Conservation (phyloP, 1,140 invertebrate species). For the Ips nitidus region DNA sequence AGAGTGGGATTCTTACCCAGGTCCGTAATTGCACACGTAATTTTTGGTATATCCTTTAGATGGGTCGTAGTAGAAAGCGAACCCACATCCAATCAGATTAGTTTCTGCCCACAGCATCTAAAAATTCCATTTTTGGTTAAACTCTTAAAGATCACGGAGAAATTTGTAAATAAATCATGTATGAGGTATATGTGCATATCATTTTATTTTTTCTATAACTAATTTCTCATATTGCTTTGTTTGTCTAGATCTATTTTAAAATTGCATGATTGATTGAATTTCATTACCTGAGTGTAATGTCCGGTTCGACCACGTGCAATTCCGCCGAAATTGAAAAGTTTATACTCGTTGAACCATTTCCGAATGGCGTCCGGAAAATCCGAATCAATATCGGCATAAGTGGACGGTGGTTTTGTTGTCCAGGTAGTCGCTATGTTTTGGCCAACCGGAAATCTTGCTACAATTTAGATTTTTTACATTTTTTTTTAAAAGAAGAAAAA, state of each 20-base stretch:
- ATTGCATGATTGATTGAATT: neutral
- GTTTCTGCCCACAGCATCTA: slow-evolving; percentile 81
- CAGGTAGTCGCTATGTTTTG: slow-evolving; percentile 81
- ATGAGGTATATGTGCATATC: too few relatives aligned
- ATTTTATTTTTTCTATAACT: too few relatives aligned
- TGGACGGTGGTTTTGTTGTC: slow-evolving; percentile 67
- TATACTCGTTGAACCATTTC: slow-evolving; percentile 80
- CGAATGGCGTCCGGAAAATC: slow-evolving; percentile 72
- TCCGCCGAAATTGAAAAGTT: slow-evolving; percentile 66
- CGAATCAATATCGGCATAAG: slow-evolving; percentile 60
- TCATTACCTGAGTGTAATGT: slow-evolving; percentile 77
- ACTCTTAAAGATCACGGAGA: too few relatives aligned
- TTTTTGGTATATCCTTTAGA: slow-evolving; percentile 73
- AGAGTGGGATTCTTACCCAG: slow-evolving; percentile 60
- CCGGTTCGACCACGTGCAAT: slow-evolving; percentile 67
- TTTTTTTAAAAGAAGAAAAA: neutral
- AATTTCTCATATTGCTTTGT: neutral
- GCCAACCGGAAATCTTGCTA: slow-evolving; percentile 74
- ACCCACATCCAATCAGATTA: slow-evolving; percentile 78
- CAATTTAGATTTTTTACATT: slow-evolving; percentile 30
- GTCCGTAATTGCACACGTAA: slow-evolving; percentile 85
- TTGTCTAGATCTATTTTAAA: neutral
- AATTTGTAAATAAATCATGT: neutral
- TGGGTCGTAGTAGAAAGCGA: slow-evolving; percentile 73
- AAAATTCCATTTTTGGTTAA: slow-evolving; percentile 43